Conservation (phyloP, 2,113 vertebrate genomes). For the Suncus etruscus region DNA sequence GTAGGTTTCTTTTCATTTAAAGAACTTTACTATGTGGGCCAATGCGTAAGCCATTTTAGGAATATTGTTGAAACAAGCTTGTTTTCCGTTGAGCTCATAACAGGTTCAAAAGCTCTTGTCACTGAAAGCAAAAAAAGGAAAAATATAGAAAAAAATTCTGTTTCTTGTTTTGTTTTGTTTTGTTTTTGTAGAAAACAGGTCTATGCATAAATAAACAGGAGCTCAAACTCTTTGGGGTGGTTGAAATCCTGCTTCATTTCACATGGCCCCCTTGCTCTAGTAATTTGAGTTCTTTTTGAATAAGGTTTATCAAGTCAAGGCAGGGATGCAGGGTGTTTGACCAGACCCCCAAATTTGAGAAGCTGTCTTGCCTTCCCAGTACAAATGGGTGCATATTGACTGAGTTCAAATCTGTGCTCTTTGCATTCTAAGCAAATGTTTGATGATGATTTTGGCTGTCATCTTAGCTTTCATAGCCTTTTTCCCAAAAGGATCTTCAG, state of each 20-base stretch:
- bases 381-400: neutral
- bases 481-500: constrained; percentile 34
- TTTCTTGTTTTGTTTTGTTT: neutral
- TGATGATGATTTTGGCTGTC: neutral
- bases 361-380: neutral
- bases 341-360: neutral
- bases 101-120: neutral
- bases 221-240: no score
- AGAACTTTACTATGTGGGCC: constrained; percentile 40
- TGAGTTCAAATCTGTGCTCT: neutral
- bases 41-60: constrained; percentile 17
- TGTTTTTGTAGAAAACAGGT: neutral
- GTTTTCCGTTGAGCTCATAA: neutral
- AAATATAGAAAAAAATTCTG: neutral
- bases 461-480: neutral
- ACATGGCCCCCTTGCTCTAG: neutral
- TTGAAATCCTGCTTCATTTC: neutral
- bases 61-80: neutral
- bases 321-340: neutral
- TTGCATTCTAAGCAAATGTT: constrained; percentile 17
- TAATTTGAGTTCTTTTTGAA: neutral
- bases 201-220: neutral
- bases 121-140: neutral
- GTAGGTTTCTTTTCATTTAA: constrained; percentile 20
- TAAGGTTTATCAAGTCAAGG: neutral